These are phyloP conservation scores for Squalus acanthias DNA, from an alignment of 2,797 vertebrate species.

Conservation along the genomic window DNA sequence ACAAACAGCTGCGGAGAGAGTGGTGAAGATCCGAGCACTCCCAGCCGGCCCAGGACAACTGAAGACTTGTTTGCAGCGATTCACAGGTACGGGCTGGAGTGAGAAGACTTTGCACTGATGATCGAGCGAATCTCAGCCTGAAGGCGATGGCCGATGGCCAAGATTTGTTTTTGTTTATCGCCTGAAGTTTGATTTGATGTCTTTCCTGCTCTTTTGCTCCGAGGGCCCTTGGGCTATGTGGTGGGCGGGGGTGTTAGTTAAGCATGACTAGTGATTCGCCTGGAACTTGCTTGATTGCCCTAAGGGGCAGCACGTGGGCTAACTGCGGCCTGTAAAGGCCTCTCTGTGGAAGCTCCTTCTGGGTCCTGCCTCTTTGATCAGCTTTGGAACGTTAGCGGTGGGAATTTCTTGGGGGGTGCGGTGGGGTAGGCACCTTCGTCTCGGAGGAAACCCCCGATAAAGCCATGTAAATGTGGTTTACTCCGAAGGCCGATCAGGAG, in stretches of 20 bases:
- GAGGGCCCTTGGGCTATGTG: neutral
- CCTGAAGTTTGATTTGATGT: neutral
- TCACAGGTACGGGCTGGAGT: slow-evolving; percentile 76
- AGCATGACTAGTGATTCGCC: neutral
- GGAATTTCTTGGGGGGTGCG: neutral
- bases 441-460: neutral
- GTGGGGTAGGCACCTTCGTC: neutral
- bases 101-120: too few species aligned
- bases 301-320: neutral
- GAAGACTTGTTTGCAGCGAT: slow-evolving; percentile 97
- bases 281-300: neutral
- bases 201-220: neutral
- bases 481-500: too few species aligned
- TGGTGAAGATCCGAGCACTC: slow-evolving; percentile 67
- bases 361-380: neutral
- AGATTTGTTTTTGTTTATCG: too few species aligned
- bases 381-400: neutral
- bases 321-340: neutral
- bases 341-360: neutral
- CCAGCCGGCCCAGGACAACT: slow-evolving; percentile 79
- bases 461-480: too few species aligned
- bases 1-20: slow-evolving; percentile 56
- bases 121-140: neutral
- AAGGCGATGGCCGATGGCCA: neutral
- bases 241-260: neutral